Percentiles rank a stretch among this genome's conserved stretches.
These are phyloP conservation scores for Baryphthengus martii DNA, from an alignment of 2,113 vertebrate species.

Conservation along the genomic window DNA sequence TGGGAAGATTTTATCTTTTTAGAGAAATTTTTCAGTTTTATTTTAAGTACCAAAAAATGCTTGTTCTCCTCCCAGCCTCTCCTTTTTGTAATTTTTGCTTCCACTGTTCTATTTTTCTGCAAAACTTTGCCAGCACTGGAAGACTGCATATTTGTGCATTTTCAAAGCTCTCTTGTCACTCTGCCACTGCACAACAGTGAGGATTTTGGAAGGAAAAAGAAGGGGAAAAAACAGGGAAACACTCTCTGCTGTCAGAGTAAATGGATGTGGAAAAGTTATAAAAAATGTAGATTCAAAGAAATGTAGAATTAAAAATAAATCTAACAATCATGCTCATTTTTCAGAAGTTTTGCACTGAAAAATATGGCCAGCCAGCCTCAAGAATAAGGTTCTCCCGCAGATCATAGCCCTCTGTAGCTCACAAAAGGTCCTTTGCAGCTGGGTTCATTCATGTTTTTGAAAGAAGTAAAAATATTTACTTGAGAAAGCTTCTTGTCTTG, in stretches of 20 bases:
- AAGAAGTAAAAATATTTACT: not conserved
- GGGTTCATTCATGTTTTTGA: not conserved
- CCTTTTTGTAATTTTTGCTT: not conserved
- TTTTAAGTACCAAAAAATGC: not conserved
- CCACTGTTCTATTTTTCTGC: not conserved
- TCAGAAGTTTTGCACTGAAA: not conserved
- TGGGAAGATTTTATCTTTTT: not conserved
- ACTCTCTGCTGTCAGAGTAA: not conserved
- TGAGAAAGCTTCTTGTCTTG: not conserved
- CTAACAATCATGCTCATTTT: not conserved
- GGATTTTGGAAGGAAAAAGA: not conserved
- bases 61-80: fast-evolving
- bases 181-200: not conserved
- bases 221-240: not conserved
- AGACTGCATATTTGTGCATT: not conserved
- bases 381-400: not conserved
- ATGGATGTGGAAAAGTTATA: not conserved
- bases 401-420: not conserved
- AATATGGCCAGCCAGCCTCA: not conserved
- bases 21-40: not conserved
- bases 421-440: not conserved
- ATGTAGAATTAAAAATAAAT: not conserved
- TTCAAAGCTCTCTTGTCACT: not conserved
- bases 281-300: not conserved
- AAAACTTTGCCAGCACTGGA: not conserved